Percentiles rank a stretch among this genome's conserved stretches.
These are phyloP conservation scores for Drosophila littoralis DNA, from an alignment of 1,140 invertebrate genomes.

Conservation along the genomic window DNA sequence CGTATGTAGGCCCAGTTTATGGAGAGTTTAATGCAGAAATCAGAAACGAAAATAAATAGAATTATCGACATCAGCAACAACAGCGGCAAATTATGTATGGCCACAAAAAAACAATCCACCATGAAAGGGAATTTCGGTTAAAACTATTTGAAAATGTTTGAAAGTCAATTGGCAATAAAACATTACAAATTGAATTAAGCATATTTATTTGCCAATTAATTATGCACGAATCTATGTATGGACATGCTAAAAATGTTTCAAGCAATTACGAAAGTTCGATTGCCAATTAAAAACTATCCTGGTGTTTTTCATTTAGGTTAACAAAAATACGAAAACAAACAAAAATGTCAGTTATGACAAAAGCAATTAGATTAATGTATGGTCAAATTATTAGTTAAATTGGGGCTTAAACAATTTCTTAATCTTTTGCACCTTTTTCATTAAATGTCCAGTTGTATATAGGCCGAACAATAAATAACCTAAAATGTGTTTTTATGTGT, in stretches of 20 bases:
- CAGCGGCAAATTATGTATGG: not conserved
- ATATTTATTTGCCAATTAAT: slow-evolving; percentile 23
- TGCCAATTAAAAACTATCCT: not conserved
- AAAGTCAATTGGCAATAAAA: slow-evolving; percentile 29
- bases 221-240: not conserved
- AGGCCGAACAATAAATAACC: no score
- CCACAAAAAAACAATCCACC: slow-evolving; percentile 20
- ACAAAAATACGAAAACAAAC: not conserved
- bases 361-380: not conserved
- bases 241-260: not conserved
- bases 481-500: no score
- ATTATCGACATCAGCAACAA: slow-evolving; percentile 35
- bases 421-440: no score
- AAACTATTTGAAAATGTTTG: slow-evolving; percentile 5
- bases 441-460: no score
- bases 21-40: slow-evolving; percentile 18
- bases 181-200: slow-evolving; percentile 11
- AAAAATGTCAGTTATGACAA: not conserved
- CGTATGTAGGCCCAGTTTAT: not conserved
- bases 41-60: slow-evolving; percentile 48
- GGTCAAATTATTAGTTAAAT: not conserved
- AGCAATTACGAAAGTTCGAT: not conserved
- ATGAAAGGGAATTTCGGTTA: not conserved
- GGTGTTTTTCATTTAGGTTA: no score
- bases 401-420: no score